Evolutionary conservation across 2,797 vertebrate species (phyloP).

Genomic region (Betta splendens): DNA sequence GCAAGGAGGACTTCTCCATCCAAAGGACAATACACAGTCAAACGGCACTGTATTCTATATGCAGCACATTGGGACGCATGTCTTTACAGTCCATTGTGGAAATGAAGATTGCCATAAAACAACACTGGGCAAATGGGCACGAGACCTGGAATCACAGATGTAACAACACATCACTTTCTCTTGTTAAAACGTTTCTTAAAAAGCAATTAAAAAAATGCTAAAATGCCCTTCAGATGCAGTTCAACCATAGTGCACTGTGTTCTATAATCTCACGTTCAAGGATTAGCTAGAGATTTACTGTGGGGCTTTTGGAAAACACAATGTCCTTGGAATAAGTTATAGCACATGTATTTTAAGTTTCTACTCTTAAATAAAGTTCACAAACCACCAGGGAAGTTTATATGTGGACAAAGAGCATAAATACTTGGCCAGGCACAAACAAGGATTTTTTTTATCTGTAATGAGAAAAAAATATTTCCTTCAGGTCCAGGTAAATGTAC

Average conservation of each 20-base stretch:
- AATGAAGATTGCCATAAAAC: neutral
- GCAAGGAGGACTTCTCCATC: too few species aligned
- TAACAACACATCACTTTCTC: neutral
- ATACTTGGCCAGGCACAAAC: neutral
- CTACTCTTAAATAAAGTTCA: neutral
- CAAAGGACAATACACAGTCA: neutral
- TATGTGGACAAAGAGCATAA: neutral
- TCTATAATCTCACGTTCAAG: constrained; percentile 20
- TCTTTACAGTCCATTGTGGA: neutral
- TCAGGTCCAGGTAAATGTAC: constrained; percentile 1
- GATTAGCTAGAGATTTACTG: constrained; percentile 36
- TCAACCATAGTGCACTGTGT: constrained; percentile 2
- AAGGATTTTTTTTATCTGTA: neutral
- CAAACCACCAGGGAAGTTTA: neutral
- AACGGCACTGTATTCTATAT: neutral
- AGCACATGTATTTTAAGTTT: neutral
- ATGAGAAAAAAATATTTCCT: neutral
- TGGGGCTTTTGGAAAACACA: constrained; percentile 1
- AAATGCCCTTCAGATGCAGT: constrained; percentile 26
- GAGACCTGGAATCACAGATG: neutral
- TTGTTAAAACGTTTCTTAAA: neutral
- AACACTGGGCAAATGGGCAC: too few species aligned
- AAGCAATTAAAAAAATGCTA: neutral
- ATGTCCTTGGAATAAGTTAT: constrained; percentile 17
- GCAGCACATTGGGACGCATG: neutral